Conservation (phyloP, 2,797 vertebrate species). For the Aulostomus chinensis region DNA sequence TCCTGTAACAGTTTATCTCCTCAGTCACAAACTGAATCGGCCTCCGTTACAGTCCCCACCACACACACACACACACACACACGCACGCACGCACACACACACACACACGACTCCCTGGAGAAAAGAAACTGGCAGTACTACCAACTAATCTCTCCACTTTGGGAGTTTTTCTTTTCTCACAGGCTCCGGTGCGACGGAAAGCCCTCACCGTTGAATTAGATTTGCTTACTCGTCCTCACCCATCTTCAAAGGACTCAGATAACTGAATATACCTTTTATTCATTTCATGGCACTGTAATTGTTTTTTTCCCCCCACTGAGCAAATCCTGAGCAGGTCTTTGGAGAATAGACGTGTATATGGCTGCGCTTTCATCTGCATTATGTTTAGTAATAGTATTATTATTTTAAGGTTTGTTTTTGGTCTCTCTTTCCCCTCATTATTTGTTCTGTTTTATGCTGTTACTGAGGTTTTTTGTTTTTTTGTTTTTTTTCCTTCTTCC, state of each 20-base stretch:
- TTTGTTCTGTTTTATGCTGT: slow-evolving; percentile 41
- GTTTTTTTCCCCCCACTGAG: slow-evolving; percentile 46
- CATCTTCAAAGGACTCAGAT: slow-evolving; percentile 69
- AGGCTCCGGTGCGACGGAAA: slow-evolving; percentile 32
- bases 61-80: slow-evolving; percentile 1
- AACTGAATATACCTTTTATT: slow-evolving; percentile 71
- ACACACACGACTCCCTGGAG: too few relatives aligned
- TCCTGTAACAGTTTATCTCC: slow-evolving; percentile 30
- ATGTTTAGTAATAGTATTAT: slow-evolving; percentile 52
- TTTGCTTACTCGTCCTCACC: slow-evolving; percentile 63
- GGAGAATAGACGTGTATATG: slow-evolving; percentile 45
- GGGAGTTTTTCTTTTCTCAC: slow-evolving; percentile 23
- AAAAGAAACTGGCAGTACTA: slow-evolving; percentile 21
- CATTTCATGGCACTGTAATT: slow-evolving; percentile 64
- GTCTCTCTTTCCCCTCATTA: not conserved
- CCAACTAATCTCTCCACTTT: slow-evolving; percentile 61
- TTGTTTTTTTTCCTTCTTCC: too few relatives aligned
- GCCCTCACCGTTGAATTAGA: slow-evolving; percentile 58
- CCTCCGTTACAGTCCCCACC: not conserved
- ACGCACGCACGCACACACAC: too few relatives aligned
- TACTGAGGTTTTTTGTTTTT: not conserved
- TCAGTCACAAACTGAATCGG: slow-evolving; percentile 15
- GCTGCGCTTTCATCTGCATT: slow-evolving; percentile 65
- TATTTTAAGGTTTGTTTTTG: slow-evolving; percentile 48
- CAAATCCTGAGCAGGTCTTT: slow-evolving; percentile 55